A percentile compares a stretch with the other conserved stretches of the same genome.
These are phyloP conservation scores for Platycheirus rosarum DNA, from an alignment of 2,888 invertebrate species.

Conservation along the genomic window DNA sequence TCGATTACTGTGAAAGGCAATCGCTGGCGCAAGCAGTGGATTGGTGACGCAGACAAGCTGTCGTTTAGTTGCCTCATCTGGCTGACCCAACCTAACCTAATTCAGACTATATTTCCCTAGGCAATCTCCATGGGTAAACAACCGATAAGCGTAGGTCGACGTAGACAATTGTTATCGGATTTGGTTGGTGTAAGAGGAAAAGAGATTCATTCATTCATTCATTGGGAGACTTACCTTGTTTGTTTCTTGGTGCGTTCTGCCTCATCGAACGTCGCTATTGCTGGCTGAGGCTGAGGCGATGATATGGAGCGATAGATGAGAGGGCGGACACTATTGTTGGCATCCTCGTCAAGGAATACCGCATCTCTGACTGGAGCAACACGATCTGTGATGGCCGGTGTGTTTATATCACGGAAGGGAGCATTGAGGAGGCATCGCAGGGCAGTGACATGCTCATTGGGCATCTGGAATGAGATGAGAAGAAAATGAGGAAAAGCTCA, in stretches of 20 bases:
- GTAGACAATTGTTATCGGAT: slow-evolving; percentile 51
- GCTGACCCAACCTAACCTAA: slow-evolving; percentile 58
- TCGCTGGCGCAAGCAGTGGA: slow-evolving; percentile 35
- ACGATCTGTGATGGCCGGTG: slow-evolving; percentile 77
- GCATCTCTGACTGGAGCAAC: slow-evolving; percentile 80
- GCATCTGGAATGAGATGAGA: slow-evolving; percentile 77
- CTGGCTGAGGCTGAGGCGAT: slow-evolving; percentile 7
- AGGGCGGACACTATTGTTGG: slow-evolving; percentile 78
- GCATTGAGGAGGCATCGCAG: slow-evolving; percentile 80
- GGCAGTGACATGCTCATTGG: slow-evolving; percentile 77
- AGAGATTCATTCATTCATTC: slow-evolving; percentile 37
- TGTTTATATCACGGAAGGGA: slow-evolving; percentile 80
- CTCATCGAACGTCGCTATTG: slow-evolving; percentile 33
- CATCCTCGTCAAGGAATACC: slow-evolving; percentile 79
- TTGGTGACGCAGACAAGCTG: slow-evolving; percentile 30
- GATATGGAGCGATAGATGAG: slow-evolving; percentile 79
- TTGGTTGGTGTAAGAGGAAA: neutral
- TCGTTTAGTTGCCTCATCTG: slow-evolving; percentile 18
- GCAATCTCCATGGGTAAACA: slow-evolving; percentile 49
- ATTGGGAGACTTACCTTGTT: slow-evolving; percentile 70
- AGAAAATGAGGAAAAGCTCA: slow-evolving; percentile 61
- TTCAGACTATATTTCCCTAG: slow-evolving; percentile 23
- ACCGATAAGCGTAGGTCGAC: slow-evolving; percentile 51
- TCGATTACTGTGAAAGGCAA: slow-evolving; percentile 30
- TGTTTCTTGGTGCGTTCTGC: slow-evolving; percentile 8